Evolutionary conservation across 2,888 invertebrate species (phyloP), one percentile per base, ranked within the genome.

Genomic region (Drosophila sordidula): DNA sequence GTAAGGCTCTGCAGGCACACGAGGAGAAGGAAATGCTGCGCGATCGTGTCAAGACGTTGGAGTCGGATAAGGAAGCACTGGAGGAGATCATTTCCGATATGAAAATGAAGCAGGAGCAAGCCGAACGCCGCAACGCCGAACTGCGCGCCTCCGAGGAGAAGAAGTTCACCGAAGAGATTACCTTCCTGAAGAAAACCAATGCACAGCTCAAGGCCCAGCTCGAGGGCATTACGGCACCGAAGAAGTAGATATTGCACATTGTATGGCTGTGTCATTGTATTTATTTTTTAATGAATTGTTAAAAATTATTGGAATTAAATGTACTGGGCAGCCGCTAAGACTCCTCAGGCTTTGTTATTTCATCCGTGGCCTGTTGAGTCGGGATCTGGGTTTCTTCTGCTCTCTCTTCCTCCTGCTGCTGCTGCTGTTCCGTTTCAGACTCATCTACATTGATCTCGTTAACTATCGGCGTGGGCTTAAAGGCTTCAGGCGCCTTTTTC

Each of bases 141-240:
- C 93, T 97, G 69, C 93, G 97, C 14, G 95, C 96, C 50, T 97
- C 98, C 0, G 98, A 98, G 89, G 97, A 98, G 91, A 97, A 97
- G 91, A 97, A 98, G 87, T 97, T 98, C 89, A 95, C 95, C 39
- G 98, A 99, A 91, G 98, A 98, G 92, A 95, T 98, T 55, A 94
- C 96, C 51, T 98, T 98, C 90, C 93, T 98, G 65, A 98, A 98
- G 93, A 97, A 98, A 92, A 98, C 98, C 1, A 98, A 98, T 91
- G 96, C 97, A 75, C 98, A 98, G 90, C 93, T 98, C 9, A 98
- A 98, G 95, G 96, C 97, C 46, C 98, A 98, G 94, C 93, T 98
- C 76, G 98, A 98, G 93, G 98, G 98, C 79, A 98, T 98, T 80
- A 97, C 98, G 80, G 97, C 98, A 58, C 97, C 98, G 29, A 98